phyloP scores from a whole-genome alignment of 2,113 vertebrate species.

The Orycteropus afer region DNA sequence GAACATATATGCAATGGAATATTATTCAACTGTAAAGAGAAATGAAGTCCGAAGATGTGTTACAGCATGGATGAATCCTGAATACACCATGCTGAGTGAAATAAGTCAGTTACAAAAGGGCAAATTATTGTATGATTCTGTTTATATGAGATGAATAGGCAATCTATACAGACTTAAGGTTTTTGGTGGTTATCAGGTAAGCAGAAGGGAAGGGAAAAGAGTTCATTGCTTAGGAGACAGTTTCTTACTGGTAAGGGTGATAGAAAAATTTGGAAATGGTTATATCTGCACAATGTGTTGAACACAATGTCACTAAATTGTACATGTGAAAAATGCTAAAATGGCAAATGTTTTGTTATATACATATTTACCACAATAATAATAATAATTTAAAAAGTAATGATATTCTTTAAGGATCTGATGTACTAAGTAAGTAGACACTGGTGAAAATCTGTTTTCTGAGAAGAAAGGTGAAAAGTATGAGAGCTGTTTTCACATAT shows the following conservation, averaged over 20 bases:
- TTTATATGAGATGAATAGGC: no score
- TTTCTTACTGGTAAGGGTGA: background rate
- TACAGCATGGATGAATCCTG: no score
- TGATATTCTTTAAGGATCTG: background rate
- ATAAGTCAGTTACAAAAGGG: no score
- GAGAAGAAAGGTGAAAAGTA: conserved; percentile 18
- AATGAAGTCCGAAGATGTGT: no score
- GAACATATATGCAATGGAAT: no score
- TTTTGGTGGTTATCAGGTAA: background rate
- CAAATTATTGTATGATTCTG: no score
- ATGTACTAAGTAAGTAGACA: background rate
- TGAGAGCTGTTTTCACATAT: background rate
- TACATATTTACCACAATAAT: background rate
- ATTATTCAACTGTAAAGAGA: no score
- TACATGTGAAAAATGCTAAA: background rate
- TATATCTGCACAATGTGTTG: background rate
- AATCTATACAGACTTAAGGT: background rate
- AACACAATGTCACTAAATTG: background rate
- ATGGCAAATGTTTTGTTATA: background rate
- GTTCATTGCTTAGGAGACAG: background rate
- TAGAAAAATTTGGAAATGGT: background rate
- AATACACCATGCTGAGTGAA: no score
- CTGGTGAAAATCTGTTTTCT: background rate
- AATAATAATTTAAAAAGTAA: background rate
- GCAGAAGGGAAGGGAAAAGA: background rate